phyloP scores from a whole-genome alignment of 2,888 invertebrate genomes.

The Pollenia amentaria region DNA sequence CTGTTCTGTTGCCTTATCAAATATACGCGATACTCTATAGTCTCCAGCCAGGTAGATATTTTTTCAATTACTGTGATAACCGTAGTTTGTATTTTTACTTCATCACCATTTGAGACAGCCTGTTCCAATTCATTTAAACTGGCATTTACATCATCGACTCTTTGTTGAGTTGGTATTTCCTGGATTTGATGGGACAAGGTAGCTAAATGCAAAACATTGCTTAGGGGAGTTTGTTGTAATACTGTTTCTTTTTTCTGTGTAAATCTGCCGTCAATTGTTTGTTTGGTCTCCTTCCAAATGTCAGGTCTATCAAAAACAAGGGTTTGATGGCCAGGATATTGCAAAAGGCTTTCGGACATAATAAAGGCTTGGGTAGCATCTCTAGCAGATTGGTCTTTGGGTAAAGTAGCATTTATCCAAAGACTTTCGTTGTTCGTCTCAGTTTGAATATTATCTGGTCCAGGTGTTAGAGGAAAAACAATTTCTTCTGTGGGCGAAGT shows the following conservation, averaged over 20 bases:
- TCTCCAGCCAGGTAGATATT: constrained; percentile 93
- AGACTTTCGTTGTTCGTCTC: constrained; percentile 76
- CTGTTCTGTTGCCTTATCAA: constrained; percentile 86
- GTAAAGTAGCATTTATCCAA: constrained; percentile 79
- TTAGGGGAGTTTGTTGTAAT: constrained; percentile 86
- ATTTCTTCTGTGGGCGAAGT: constrained; percentile 84
- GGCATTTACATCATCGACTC: constrained; percentile 87
- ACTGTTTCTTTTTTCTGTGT: constrained; percentile 85
- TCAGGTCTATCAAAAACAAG: constrained; percentile 62
- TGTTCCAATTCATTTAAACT: constrained; percentile 80
- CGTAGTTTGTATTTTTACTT: constrained; percentile 88
- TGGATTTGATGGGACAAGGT: constrained; percentile 86
- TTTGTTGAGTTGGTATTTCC: constrained; percentile 86
- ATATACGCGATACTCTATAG: constrained; percentile 92
- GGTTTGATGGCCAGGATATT: constrained; percentile 80
- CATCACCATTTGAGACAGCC: constrained; percentile 87
- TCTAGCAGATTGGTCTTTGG: constrained; percentile 74
- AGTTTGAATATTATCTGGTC: constrained; percentile 80
- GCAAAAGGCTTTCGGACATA: constrained; percentile 80
- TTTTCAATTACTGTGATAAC: constrained; percentile 91
- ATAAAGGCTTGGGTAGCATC: constrained; percentile 79
- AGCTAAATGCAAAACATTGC: constrained; percentile 87
- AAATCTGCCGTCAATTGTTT: constrained; percentile 86
- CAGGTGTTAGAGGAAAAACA: constrained; percentile 85
- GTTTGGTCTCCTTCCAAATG: constrained; percentile 86